Percentiles rank a stretch among this genome's conserved stretches.
Evolutionary conservation across 2,888 invertebrate species (phyloP).

Genomic region (Heliconius aoede): DNA sequence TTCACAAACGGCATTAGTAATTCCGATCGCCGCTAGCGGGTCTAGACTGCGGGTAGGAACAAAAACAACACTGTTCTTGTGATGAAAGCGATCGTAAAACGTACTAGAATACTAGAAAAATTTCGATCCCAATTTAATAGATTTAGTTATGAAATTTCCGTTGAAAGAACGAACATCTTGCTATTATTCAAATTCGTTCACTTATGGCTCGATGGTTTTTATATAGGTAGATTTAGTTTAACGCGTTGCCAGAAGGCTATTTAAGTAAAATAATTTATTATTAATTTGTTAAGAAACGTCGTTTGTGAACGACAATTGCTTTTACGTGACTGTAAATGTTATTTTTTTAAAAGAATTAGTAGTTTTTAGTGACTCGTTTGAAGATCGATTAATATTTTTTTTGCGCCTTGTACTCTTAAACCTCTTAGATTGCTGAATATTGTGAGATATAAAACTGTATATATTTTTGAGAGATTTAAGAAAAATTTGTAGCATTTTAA

Average conservation of each 20-base stretch:
- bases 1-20: slow-evolving; percentile 73
- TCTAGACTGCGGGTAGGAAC: slow-evolving; percentile 62
- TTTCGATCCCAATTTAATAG: not conserved
- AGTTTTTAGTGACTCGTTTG: slow-evolving; percentile 5
- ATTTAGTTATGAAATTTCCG: not conserved
- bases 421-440: not conserved
- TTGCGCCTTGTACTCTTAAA: slow-evolving; percentile 15
- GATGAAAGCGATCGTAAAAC: slow-evolving; percentile 52
- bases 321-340: slow-evolving; percentile 18
- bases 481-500: too few relatives aligned
- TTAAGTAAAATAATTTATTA: slow-evolving; percentile 21
- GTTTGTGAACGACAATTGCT: slow-evolving; percentile 14
- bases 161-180: slow-evolving; percentile 2
- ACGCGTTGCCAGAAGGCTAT: slow-evolving; percentile 11
- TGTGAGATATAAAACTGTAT: not conserved
- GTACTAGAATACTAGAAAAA: slow-evolving; percentile 33
- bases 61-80: slow-evolving; percentile 60
- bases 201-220: not conserved
- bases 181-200: slow-evolving; percentile 10
- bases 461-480: too few relatives aligned
- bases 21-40: slow-evolving; percentile 57
- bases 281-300: slow-evolving; percentile 13
- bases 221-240: not conserved
- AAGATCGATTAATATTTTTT: not conserved
- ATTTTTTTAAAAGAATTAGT: not conserved